Percentiles rank a stretch among this genome's conserved stretches.
Conservation (phyloP, 1,140 invertebrate genomes). For the Carposina sasakii region DNA sequence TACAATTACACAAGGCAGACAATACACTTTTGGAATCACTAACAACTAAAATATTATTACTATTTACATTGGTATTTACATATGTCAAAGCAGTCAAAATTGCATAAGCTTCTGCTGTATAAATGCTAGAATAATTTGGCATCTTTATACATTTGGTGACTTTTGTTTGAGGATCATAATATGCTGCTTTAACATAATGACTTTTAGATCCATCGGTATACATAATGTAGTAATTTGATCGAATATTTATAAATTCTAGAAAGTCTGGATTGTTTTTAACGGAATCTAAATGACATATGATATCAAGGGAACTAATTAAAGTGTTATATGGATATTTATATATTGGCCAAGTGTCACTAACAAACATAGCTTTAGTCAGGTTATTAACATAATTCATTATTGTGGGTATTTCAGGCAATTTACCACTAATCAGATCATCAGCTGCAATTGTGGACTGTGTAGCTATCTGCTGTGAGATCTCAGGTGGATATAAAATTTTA, state of each 20-base stretch:
- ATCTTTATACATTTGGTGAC: neutral
- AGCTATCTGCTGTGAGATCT: too few species aligned
- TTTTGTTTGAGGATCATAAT: constrained; percentile 5
- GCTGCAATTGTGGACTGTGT: neutral
- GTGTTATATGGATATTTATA: neutral
- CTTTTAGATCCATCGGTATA: constrained; percentile 7
- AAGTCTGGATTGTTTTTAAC: neutral
- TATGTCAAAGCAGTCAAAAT: neutral
- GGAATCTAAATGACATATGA: neutral
- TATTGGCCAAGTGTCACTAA: too few species aligned
- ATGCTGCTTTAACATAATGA: neutral
- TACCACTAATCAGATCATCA: neutral
- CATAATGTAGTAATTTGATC: neutral
- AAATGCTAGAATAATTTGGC: neutral
- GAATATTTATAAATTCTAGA: neutral
- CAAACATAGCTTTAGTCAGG: neutral
- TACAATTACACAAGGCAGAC: neutral
- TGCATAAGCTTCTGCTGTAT: neutral
- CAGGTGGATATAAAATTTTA: neutral
- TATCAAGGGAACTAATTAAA: neutral
- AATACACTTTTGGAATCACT: neutral
- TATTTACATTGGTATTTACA: constrained; percentile 1
- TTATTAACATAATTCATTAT: neutral
- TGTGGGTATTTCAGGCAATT: neutral
- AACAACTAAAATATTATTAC: neutral